Percentiles rank a stretch among this genome's conserved stretches.
phyloP scores from a whole-genome alignment of 2,797 vertebrate species.

The Enteromius anoplus region DNA sequence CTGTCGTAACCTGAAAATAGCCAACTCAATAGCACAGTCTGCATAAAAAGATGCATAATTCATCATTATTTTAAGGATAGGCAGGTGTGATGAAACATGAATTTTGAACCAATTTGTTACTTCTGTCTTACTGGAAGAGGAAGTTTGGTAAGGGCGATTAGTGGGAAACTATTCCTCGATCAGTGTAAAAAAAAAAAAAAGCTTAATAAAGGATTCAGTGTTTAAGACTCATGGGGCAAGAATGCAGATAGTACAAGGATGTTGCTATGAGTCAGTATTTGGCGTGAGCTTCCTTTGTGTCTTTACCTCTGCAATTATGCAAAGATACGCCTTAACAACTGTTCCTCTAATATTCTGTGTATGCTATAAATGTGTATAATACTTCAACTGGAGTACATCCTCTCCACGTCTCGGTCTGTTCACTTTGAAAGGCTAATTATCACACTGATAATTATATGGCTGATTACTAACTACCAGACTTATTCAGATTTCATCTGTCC shows the following conservation, averaged over 20 bases:
- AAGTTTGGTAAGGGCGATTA: background rate
- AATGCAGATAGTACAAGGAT: conserved; percentile 8
- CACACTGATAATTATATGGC: background rate
- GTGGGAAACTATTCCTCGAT: background rate
- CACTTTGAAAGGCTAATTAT: background rate
- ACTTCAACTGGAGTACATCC: background rate
- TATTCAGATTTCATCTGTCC: background rate
- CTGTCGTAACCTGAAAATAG: background rate
- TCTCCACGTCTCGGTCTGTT: conserved; percentile 4
- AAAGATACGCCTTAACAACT: background rate
- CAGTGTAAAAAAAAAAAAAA: background rate
- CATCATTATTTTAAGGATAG: background rate
- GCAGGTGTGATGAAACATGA: background rate
- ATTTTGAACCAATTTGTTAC: background rate
- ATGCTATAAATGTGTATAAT: background rate
- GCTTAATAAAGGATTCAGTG: background rate
- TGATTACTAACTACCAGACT: background rate
- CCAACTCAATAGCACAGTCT: background rate
- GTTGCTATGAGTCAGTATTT: conserved; percentile 8
- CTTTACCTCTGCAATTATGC: conserved; percentile 3
- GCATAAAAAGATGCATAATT: background rate
- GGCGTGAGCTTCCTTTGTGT: conserved; percentile 14
- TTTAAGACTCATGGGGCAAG: background rate
- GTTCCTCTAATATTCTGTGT: background rate
- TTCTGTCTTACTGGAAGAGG: background rate